These are phyloP conservation scores for Frieseomelitta varia DNA, from an alignment of 1,140 invertebrate genomes.

Conservation along the genomic window DNA sequence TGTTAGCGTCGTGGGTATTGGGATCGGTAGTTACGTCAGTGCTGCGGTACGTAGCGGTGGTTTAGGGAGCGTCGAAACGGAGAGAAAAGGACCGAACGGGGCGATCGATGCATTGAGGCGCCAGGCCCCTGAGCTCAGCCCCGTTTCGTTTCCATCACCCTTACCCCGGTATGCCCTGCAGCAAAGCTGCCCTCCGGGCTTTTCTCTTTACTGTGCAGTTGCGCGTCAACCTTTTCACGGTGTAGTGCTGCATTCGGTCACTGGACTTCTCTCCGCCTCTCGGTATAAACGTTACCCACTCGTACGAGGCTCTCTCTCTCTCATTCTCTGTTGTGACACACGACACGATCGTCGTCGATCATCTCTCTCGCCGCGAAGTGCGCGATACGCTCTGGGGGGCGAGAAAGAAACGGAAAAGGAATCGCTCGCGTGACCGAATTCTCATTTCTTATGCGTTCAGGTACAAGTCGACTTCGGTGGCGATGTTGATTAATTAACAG, in stretches of 20 bases:
- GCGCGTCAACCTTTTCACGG: constrained; percentile 67
- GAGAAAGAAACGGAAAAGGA: background rate
- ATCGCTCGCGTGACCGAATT: background rate
- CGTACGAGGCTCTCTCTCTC: background rate
- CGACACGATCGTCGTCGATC: background rate
- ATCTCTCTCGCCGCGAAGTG: too few species aligned
- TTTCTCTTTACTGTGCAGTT: constrained; percentile 59
- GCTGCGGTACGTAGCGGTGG: constrained; percentile 17
- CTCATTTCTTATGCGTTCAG: too few species aligned
- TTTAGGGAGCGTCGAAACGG: constrained; percentile 49
- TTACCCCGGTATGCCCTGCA: constrained; percentile 53
- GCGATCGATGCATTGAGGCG: constrained; percentile 78
- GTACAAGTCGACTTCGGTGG: too few species aligned
- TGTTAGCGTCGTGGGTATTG: background rate
- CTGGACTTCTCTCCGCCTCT: constrained; percentile 9
- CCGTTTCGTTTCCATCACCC: constrained; percentile 51
- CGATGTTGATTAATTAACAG: background rate
- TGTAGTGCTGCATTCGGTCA: constrained; percentile 47
- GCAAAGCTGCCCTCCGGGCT: constrained; percentile 53
- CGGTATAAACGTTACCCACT: background rate
- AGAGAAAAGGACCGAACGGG: constrained; percentile 37
- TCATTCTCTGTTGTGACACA: background rate
- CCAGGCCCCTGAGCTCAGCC: constrained; percentile 72
- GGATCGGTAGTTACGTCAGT: constrained; percentile 30
- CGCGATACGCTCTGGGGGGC: background rate